These are phyloP conservation scores for Geopemphigus sp. DNA, from an alignment of 1,140 invertebrate species.

Conservation along the genomic window DNA sequence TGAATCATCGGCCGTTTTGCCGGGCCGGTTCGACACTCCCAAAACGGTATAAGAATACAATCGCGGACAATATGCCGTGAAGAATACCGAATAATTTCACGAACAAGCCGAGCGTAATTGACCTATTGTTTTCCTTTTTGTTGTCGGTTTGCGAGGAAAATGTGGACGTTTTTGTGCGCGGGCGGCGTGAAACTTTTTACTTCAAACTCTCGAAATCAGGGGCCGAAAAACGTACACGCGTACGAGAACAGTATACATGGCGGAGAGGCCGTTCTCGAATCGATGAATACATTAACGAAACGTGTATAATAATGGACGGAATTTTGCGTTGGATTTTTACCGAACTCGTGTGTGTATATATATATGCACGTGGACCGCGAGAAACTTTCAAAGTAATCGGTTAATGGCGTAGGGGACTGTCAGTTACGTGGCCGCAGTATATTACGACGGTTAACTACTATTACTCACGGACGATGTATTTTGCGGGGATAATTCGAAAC, in stretches of 20 bases:
- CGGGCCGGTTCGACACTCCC: not conserved
- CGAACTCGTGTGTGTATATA: not conserved
- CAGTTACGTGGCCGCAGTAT: no score
- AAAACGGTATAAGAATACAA: not conserved
- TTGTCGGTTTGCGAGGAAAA: not conserved
- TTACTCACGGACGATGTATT: not conserved
- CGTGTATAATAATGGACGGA: not conserved
- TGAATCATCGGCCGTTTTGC: conserved; percentile 26
- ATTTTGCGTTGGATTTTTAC: conserved; percentile 4
- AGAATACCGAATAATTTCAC: conserved; percentile 30
- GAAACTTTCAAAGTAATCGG: conserved; percentile 4
- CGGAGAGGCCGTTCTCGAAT: not conserved
- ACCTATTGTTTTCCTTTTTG: conserved; percentile 20
- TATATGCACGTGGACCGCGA: no score
- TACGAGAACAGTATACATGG: no score
- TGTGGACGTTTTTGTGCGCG: not conserved
- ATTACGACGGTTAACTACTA: no score
- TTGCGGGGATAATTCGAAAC: no score
- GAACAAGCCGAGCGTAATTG: not conserved
- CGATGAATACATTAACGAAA: conserved; percentile 28
- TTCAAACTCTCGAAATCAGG: not conserved
- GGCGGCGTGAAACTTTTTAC: not conserved
- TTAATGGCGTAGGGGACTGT: not conserved
- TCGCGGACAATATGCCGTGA: not conserved
- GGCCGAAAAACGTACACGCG: not conserved